Base-by-base conservation (phyloP, 37 sponge, comb jelly and placozoan species). In the Ianthella basta region DNA sequence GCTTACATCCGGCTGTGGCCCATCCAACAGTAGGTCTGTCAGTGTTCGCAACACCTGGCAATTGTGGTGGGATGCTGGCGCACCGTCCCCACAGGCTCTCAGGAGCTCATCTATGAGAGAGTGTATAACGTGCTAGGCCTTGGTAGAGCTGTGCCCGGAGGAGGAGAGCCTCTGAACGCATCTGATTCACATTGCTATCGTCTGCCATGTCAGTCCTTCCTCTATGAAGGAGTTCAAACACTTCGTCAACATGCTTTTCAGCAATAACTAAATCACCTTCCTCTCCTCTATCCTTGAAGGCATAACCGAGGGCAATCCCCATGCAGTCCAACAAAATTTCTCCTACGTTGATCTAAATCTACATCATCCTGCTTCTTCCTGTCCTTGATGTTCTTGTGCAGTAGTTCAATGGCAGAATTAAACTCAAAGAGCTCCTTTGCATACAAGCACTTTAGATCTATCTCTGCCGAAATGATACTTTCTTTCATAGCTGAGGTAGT, bases 111-210 rank as follows among this genome's bases (percentile, higher is more conserved):
- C 34, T 33, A 69, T 16, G 34, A n/a, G 18, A 2, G 12, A 4
- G 4, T 29, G 18, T 4, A 69, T 69, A 35, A 3, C 70, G 34
- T 4, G 1, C 35, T 14, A 34, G 70, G 35, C 27, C 70, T 30
- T 69, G 70, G 34, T 69, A 30, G 1, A 69, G 18, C 34, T 69
- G 70, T 32, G 70, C 70, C 4, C 35, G 70, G 34, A 69, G 70
- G 34, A 32, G 34, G 1, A 69, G 18, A 2, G 33, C 29, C 1
- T n/a, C 34, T 18, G 70, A 32, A 16, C 29, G 34, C 18, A 16
- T 34, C 8, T 30, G 33, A 16, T 29, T 6, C 34, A 14, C 1
- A 13, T 69, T 15, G 1, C 1, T 33, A 2, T 1, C 4, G 4
- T 15, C 12, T 1, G 8, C 1, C 1, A 30, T 4, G 1, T 29